phyloP scores from a whole-genome alignment of 2,888 invertebrate species.

The Lasioglossum marginatum region DNA sequence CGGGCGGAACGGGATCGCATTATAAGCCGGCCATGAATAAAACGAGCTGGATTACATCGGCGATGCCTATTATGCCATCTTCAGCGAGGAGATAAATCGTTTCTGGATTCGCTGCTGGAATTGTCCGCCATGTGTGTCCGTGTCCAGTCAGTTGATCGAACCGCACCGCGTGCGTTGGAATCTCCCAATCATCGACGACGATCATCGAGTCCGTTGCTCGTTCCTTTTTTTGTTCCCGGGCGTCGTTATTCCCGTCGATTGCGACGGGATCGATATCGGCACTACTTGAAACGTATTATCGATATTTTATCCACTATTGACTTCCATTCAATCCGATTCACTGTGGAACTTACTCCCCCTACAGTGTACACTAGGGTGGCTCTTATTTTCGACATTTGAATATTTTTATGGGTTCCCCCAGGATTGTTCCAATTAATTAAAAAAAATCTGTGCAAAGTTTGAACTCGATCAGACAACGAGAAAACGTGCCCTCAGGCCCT shows the following conservation, averaged over 20 bases:
- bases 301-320: conserved; percentile 16
- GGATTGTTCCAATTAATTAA: too few species aligned
- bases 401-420: too few species aligned
- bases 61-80: conserved; percentile 37
- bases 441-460: too few species aligned
- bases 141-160: conserved; percentile 31
- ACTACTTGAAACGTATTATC: neutral
- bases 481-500: too few species aligned
- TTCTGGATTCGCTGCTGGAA: conserved; percentile 39
- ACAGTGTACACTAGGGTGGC: neutral
- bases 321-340: neutral
- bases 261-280: conserved; percentile 16
- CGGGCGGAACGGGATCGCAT: conserved; percentile 31
- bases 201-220: neutral
- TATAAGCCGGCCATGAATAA: conserved; percentile 41
- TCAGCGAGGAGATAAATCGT: conserved; percentile 46
- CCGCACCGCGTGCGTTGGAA: neutral
- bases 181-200: conserved; percentile 30
- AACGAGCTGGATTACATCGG: conserved; percentile 38
- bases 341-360: neutral
- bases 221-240: conserved; percentile 1
- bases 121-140: conserved; percentile 15
- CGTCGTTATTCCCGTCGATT: conserved; percentile 7
- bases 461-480: too few species aligned
- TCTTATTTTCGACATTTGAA: too few species aligned